These are phyloP conservation scores for Echinometra lucunter DNA, from an alignment of 53 echinoderm and acorn worm genomes.

Conservation along the genomic window DNA sequence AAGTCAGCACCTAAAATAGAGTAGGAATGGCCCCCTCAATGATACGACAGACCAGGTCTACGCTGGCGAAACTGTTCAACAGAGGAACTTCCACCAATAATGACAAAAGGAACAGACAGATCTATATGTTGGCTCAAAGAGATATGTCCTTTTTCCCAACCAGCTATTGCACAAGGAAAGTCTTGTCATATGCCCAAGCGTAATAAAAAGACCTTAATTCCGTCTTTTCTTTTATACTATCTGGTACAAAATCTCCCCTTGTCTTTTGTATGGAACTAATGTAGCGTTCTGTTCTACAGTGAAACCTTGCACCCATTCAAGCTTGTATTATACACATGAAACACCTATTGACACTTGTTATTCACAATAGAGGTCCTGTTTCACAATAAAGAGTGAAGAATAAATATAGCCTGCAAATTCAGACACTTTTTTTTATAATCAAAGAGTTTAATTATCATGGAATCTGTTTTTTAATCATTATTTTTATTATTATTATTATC, in stretches of 20 bases:
- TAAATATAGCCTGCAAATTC: neutral
- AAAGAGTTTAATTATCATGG: too few relatives aligned
- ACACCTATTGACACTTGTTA: constrained; percentile 33
- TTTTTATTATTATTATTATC: too few relatives aligned
- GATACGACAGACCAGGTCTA: neutral
- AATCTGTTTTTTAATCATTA: too few relatives aligned
- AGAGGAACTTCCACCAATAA: neutral
- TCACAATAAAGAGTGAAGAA: neutral
- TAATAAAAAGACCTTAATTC: neutral
- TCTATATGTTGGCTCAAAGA: neutral
- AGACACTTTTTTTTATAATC: neutral
- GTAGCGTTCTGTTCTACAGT: neutral
- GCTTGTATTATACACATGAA: neutral
- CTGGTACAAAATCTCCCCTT: neutral
- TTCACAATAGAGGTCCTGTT: neutral
- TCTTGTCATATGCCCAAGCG: neutral
- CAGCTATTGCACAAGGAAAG: neutral
- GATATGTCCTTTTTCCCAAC: neutral
- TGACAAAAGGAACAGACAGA: neutral
- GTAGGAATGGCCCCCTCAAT: neutral
- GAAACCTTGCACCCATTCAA: neutral
- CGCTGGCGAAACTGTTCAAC: too few relatives aligned
- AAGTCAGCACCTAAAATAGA: neutral
- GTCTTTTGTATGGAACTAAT: neutral
- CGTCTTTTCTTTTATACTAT: neutral